Evolutionary conservation across 2,113 vertebrate species (phyloP).

Genomic region (Hypomesus transpacificus): DNA sequence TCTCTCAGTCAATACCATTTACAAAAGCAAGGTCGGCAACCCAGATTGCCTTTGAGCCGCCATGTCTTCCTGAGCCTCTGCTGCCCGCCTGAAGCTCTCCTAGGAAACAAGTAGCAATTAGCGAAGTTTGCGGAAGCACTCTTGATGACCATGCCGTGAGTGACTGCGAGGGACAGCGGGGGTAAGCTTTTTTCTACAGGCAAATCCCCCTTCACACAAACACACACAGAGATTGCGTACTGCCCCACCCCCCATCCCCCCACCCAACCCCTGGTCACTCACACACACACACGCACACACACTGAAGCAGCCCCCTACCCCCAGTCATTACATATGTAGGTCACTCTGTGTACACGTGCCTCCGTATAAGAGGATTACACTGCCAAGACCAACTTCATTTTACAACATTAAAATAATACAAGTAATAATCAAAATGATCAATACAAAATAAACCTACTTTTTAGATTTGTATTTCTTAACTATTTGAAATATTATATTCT

Average conservation of each 20-base stretch:
- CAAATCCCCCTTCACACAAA: not conserved
- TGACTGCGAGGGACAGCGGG: not conserved
- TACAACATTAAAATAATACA: constrained; percentile 23
- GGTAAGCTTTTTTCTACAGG: not conserved
- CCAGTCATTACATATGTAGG: constrained; percentile 61
- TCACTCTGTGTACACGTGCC: constrained; percentile 55
- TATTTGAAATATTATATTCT: not conserved
- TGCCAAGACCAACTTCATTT: constrained; percentile 42
- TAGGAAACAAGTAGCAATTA: constrained; percentile 14
- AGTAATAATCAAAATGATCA: constrained; percentile 20
- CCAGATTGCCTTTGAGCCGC: constrained; percentile 21
- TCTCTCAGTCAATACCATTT: constrained; percentile 49
- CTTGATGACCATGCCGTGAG: not conserved
- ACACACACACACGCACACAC: constrained; percentile 15
- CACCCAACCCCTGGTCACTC: not conserved
- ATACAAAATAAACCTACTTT: not conserved
- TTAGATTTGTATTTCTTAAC: not conserved
- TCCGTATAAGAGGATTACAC: constrained; percentile 68
- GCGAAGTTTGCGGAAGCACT: constrained; percentile 21
- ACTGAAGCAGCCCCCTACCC: constrained; percentile 46
- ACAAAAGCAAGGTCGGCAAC: constrained; percentile 38
- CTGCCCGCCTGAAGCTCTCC: constrained; percentile 9
- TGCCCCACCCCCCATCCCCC: not conserved
- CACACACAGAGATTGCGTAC: too few species aligned
- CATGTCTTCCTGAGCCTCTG: constrained; percentile 21